Evolutionary conservation across 2,797 vertebrate species (phyloP), one percentile per base, ranked within the genome.

Genomic region (Novumbra hubbsi): DNA sequence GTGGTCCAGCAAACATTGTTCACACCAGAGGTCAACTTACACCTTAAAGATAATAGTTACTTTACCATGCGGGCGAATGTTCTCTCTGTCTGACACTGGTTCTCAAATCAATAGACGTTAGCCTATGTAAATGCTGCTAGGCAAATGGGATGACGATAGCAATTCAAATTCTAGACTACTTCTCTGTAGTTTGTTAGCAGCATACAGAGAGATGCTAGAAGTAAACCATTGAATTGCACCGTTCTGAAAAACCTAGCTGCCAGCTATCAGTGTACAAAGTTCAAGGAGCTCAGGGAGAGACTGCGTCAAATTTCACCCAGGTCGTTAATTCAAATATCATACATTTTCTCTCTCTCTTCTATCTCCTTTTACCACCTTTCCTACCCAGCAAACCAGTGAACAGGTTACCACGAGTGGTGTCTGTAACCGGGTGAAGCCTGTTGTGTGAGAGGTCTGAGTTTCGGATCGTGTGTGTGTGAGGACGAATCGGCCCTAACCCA

Each of bases 201-300:
- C 60, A 62, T 62, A 28, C 27, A 28, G 12, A 62, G 11, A 21
- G 60, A 24, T 30, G 24, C 27, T 5, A 1, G 7, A 16, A 63
- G 60, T 63, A 30, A 63, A 63, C 60, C 60, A 63, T 30, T 63
- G 60, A 63, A 63, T 28, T 63, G 27, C 60, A 63, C 60, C 28
- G 60, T 63, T 63, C 60, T 63, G 12, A 30, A 30, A 62, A 63
- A 17, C 63, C 30, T 28, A 65, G 28, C 63, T 30, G 17, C 16
- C 27, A 17, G 30, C 27, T 8, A 65, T 65, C 16, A 16, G 28
- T 65, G 27, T 30, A 65, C 14, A 65, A 65, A 17, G 63, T 65
- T 32, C 30, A 32, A 65, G 63, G 21, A 55, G n/a, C 52, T n/a
- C 1, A 55, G 52, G n/a, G 19, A 21, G 52, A n/a, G 50, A 38